A percentile compares a stretch with the other conserved stretches of the same genome.
These are phyloP conservation scores for Lycocorax pyrrhopterus DNA, from an alignment of 2,113 vertebrate species.

Conservation along the genomic window DNA sequence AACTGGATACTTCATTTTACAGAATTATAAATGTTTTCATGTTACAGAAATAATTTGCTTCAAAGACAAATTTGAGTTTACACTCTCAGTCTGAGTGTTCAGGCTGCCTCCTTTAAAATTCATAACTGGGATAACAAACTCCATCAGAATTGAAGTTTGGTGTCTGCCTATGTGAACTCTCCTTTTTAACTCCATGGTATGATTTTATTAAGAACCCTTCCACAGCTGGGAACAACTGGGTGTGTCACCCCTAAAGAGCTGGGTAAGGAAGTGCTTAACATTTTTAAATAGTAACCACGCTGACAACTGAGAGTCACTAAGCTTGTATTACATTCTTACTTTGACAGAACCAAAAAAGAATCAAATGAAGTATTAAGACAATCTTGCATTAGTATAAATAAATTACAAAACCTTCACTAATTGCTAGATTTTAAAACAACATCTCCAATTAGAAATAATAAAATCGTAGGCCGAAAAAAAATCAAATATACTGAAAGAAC, in stretches of 20 bases:
- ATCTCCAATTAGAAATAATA: not conserved
- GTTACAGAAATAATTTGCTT: not conserved
- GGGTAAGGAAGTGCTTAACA: slow-evolving; percentile 26
- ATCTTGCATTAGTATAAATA: not conserved
- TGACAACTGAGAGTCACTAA: slow-evolving; percentile 42
- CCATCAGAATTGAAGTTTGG: not conserved
- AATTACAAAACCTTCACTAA: not conserved
- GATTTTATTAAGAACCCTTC: not conserved
- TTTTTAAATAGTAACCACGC: slow-evolving; percentile 63
- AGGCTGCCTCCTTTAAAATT: not conserved
- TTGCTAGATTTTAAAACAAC: not conserved
- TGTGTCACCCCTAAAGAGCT: not conserved
- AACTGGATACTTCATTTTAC: not conserved
- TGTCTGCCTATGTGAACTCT: not conserved
- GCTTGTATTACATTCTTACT: slow-evolving; percentile 27
- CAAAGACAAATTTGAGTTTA: not conserved
- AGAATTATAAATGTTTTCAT: not conserved
- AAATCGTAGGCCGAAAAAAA: not conserved
- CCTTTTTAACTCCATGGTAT: not conserved
- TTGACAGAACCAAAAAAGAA: not conserved
- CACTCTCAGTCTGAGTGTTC: not conserved
- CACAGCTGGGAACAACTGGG: slow-evolving; percentile 46
- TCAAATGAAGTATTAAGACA: not conserved
- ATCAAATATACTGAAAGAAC: not conserved
- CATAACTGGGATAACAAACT: not conserved